phyloP scores from a whole-genome alignment of 2,888 invertebrate genomes.

The Heteromyza rotundicornis region DNA sequence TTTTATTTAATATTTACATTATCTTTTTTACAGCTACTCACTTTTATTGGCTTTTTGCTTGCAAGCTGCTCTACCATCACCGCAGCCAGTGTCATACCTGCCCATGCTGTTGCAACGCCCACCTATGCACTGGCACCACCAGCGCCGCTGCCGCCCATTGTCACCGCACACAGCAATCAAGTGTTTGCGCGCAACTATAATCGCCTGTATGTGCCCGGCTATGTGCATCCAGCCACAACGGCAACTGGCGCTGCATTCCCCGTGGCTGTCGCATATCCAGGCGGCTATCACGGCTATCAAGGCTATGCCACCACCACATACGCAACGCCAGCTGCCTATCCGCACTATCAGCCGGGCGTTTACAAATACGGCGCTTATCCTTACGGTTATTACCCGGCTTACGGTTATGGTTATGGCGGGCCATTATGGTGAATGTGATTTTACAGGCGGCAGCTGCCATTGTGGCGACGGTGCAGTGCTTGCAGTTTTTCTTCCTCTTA shows the following conservation, averaged over 20 bases:
- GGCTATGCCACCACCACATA: constrained; percentile 34
- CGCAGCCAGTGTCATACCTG: constrained; percentile 37
- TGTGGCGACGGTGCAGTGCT: neutral
- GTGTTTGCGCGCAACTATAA: constrained; percentile 53
- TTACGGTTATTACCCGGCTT: constrained; percentile 33
- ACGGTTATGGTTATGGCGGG: constrained; percentile 23
- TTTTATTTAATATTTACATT: neutral
- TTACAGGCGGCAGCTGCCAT: neutral
- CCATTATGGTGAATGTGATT: constrained; percentile 19
- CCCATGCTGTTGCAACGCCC: constrained; percentile 23
- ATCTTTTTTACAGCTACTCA: neutral
- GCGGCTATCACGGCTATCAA: constrained; percentile 31
- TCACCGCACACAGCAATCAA: constrained; percentile 52
- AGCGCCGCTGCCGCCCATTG: constrained; percentile 34
- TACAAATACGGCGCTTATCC: constrained; percentile 37
- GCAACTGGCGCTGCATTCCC: constrained; percentile 23
- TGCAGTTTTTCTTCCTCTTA: too few relatives aligned
- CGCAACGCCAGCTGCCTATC: constrained; percentile 34
- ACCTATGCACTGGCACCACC: constrained; percentile 29
- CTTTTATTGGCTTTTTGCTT: constrained; percentile 27
- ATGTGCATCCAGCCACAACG: constrained; percentile 15
- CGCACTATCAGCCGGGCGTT: constrained; percentile 34
- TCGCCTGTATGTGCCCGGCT: constrained; percentile 43
- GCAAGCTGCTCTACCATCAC: constrained; percentile 19
- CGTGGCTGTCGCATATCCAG: constrained; percentile 23